Percentiles rank a stretch among this genome's conserved stretches.
phyloP scores from a whole-genome alignment of 35 echinoderm and acorn worm species.

The Holothuria glaberrima region DNA sequence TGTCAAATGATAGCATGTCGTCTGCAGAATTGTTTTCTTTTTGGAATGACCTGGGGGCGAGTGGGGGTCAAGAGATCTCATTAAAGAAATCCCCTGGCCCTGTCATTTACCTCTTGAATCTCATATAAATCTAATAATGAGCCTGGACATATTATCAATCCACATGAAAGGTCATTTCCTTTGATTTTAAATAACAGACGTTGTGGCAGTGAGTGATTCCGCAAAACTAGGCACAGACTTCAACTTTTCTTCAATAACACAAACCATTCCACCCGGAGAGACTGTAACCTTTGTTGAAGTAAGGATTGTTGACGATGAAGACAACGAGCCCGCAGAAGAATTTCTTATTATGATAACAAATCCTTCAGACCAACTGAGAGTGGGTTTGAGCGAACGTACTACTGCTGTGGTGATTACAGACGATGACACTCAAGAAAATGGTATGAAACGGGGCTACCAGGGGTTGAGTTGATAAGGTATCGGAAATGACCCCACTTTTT shows the following conservation, averaged over 20 bases:
- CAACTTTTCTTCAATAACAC: background rate
- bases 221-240: background rate
- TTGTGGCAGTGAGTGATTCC: background rate
- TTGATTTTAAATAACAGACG: background rate
- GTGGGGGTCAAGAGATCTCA: too few relatives aligned
- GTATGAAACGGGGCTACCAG: too few relatives aligned
- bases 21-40: too few relatives aligned
- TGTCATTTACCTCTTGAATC: too few relatives aligned
- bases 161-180: too few relatives aligned
- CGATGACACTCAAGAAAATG: background rate
- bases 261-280: background rate
- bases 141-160: too few relatives aligned
- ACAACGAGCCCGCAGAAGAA: background rate
- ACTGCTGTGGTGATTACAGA: slow-evolving; percentile 8
- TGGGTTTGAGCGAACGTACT: background rate
- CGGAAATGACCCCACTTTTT: too few relatives aligned
- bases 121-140: too few relatives aligned
- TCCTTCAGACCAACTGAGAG: background rate
- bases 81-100: too few relatives aligned
- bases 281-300: background rate
- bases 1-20: too few relatives aligned
- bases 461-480: too few relatives aligned
- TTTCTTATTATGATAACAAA: background rate
- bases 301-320: slow-evolving; percentile 17
- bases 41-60: too few relatives aligned